These are phyloP conservation scores for Morinoia aosen DNA, from an alignment of 2,888 invertebrate species.

Conservation along the genomic window DNA sequence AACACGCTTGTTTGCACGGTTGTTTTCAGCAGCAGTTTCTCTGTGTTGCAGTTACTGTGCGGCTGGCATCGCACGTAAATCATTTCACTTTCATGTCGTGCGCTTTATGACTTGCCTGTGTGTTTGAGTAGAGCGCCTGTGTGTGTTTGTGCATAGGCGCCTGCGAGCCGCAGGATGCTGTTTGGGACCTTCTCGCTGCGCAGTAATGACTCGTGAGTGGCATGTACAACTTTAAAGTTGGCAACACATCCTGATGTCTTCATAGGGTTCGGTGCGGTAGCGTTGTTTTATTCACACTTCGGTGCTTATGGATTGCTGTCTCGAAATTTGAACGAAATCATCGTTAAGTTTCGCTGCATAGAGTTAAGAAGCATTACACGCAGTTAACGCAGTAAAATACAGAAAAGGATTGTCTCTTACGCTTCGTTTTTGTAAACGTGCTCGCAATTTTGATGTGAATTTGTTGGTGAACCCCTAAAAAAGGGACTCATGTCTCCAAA, in stretches of 20 bases:
- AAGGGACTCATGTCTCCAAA: neutral
- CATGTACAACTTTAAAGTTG: neutral
- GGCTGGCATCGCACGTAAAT: neutral
- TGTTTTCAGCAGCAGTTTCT: too few species aligned
- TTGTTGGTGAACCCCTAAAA: neutral
- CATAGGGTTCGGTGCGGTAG: neutral
- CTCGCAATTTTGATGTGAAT: neutral
- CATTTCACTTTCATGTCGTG: neutral
- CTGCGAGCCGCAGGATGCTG: neutral
- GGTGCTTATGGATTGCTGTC: neutral
- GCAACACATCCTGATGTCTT: neutral
- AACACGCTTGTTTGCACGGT: neutral
- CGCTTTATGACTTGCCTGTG: neutral
- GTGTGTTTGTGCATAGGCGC: neutral
- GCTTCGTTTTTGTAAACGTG: neutral
- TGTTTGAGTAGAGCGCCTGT: slow-evolving; percentile 9
- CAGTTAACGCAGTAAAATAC: neutral
- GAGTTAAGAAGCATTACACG: neutral
- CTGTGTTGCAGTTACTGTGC: neutral
- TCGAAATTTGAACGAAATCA: too few species aligned
- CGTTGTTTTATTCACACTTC: neutral
- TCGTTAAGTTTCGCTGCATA: neutral
- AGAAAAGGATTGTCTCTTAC: neutral
- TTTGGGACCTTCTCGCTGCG: neutral
- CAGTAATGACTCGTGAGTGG: neutral